Evolutionary conservation across 2,113 vertebrate genomes (phyloP).

Genomic region (Silurus meridionalis): DNA sequence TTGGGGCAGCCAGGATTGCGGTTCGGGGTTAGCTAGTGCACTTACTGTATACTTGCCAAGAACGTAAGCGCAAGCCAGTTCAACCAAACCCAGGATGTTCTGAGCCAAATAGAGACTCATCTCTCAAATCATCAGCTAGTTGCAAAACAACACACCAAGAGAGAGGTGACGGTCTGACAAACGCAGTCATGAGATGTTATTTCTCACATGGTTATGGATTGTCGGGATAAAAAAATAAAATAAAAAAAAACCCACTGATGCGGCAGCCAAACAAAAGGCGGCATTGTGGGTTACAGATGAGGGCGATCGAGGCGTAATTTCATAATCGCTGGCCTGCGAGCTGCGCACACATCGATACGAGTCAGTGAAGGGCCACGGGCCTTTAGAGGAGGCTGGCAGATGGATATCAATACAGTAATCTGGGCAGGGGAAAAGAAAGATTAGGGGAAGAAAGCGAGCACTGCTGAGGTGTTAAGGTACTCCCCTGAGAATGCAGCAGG

Average conservation of each 20-base stretch:
- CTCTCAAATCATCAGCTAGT: constrained; percentile 27
- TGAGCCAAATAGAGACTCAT: not conserved
- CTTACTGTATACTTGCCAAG: constrained; percentile 22
- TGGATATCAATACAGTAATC: constrained; percentile 54
- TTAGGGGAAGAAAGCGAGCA: constrained; percentile 54
- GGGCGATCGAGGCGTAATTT: constrained; percentile 42
- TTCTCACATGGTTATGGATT: constrained; percentile 23
- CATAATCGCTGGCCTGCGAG: constrained; percentile 25
- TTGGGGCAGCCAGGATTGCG: not conserved
- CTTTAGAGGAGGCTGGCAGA: constrained; percentile 44
- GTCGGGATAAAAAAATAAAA: not conserved
- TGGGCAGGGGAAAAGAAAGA: constrained; percentile 49
- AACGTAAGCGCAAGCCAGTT: constrained; percentile 5
- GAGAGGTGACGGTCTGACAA: constrained; percentile 15
- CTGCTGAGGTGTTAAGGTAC: constrained; percentile 57
- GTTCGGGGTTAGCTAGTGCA: constrained; percentile 17
- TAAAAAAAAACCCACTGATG: constrained; percentile 8
- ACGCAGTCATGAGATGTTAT: constrained; percentile 30
- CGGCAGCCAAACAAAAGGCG: constrained; percentile 39
- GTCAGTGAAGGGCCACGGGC: constrained; percentile 29
- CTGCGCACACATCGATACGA: constrained; percentile 36
- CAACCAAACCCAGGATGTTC: constrained; percentile 28
- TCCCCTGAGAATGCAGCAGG: constrained; percentile 54
- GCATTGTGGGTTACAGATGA: constrained; percentile 50
- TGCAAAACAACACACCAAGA: not conserved